Conservation (phyloP, 2,888 invertebrate species). For the Eupithecia subumbrata region DNA sequence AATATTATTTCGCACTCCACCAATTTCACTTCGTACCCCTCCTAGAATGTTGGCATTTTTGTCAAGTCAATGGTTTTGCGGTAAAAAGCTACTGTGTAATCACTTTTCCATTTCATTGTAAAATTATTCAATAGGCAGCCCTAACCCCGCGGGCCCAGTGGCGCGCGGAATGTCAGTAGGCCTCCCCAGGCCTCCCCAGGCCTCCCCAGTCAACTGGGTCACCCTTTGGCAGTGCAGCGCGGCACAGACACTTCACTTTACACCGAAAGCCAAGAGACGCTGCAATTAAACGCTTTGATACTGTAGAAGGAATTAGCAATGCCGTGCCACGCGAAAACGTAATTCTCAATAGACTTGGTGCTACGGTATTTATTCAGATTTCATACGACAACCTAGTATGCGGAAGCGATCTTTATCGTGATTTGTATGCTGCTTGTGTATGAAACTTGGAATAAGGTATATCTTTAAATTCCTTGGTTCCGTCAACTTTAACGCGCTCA, state of each 20-base stretch:
- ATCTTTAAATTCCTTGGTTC: too few relatives aligned
- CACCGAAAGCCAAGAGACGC: conserved; percentile 29
- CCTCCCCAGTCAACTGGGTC: conserved; percentile 55
- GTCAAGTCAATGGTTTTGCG: neutral
- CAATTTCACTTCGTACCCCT: neutral
- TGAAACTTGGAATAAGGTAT: too few relatives aligned
- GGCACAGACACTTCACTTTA: conserved; percentile 40
- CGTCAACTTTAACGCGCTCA: too few relatives aligned
- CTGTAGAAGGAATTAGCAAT: conserved; percentile 34
- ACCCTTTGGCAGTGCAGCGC: conserved; percentile 52
- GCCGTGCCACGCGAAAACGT: neutral
- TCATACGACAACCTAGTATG: neutral
- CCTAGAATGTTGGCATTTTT: neutral
- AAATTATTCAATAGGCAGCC: conserved; percentile 17
- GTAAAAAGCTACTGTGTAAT: neutral
- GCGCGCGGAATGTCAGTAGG: conserved; percentile 57
- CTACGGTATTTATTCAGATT: neutral
- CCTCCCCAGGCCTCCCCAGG: conserved; percentile 34
- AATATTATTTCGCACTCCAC: too few relatives aligned
- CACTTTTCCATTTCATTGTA: conserved; percentile 4
- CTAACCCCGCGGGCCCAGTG: conserved; percentile 32
- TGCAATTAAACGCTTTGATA: conserved; percentile 48
- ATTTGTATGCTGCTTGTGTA: neutral
- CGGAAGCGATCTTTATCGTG: neutral
- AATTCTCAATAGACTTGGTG: neutral